These are phyloP conservation scores for Lepidurus couesii DNA, from an alignment of 1,140 invertebrate genomes.

Conservation along the genomic window DNA sequence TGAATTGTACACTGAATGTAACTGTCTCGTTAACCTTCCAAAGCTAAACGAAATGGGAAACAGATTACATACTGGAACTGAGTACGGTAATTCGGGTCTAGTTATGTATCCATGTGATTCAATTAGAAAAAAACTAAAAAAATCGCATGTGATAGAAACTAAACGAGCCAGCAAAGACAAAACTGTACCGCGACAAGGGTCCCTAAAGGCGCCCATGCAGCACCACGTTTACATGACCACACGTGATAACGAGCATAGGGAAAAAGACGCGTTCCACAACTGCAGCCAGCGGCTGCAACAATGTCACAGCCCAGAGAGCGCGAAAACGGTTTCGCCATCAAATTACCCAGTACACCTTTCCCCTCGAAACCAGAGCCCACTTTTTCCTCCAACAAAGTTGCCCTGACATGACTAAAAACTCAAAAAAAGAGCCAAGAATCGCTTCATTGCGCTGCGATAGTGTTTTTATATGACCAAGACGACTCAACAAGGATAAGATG, in stretches of 20 bases:
- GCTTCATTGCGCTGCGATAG: too few species aligned
- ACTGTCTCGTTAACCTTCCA: not conserved
- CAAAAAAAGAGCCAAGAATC: not conserved
- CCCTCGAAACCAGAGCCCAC: not conserved
- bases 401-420: not conserved
- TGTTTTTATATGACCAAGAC: too few species aligned
- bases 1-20: too few species aligned
- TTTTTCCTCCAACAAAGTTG: not conserved
- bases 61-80: not conserved
- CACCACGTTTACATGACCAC: not conserved
- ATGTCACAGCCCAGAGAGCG: conserved; percentile 5
- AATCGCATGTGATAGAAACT: not conserved
- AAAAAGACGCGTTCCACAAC: not conserved
- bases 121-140: not conserved
- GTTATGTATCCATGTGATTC: too few species aligned
- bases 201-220: not conserved
- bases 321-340: not conserved
- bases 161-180: not conserved
- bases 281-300: not conserved
- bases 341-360: not conserved
- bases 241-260: not conserved
- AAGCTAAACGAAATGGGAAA: not conserved
- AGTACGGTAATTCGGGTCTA: not conserved
- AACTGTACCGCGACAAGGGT: not conserved
- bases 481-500: too few species aligned